Conservation (phyloP, 2,113 vertebrate genomes). For the Rhinolophus sinicus region DNA sequence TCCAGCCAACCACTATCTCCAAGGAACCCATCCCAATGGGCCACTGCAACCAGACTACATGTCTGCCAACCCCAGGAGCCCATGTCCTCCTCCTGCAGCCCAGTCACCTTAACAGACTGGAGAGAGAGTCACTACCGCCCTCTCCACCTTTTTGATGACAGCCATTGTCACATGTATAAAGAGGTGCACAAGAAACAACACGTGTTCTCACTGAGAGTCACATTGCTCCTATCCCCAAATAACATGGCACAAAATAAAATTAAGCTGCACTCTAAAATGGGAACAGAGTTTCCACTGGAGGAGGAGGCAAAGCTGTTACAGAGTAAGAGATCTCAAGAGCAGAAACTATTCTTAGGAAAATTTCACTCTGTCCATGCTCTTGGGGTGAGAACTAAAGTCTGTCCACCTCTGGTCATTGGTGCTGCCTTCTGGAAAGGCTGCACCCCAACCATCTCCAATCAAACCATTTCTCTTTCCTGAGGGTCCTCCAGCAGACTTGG, state of each 20-base stretch:
- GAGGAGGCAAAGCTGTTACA: conserved; percentile 9
- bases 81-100: background rate
- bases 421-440: background rate
- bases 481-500: background rate
- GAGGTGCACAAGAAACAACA: background rate
- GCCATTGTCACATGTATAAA: background rate
- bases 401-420: background rate
- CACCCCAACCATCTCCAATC: background rate
- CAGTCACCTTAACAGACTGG: background rate
- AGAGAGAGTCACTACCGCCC: background rate
- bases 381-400: background rate
- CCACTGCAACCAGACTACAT: background rate
- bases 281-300: background rate
- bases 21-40: background rate
- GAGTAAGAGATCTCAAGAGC: background rate
- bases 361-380: background rate
- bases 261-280: conserved; percentile 27
- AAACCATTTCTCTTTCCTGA: background rate
- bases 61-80: background rate
- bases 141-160: background rate
- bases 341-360: background rate
- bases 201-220: background rate
- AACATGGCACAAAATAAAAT: background rate
- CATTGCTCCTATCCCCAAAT: background rate
- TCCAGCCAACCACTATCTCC: background rate